These are phyloP conservation scores for Trichoplusia ni DNA, from an alignment of 1,140 invertebrate genomes.

Conservation along the genomic window DNA sequence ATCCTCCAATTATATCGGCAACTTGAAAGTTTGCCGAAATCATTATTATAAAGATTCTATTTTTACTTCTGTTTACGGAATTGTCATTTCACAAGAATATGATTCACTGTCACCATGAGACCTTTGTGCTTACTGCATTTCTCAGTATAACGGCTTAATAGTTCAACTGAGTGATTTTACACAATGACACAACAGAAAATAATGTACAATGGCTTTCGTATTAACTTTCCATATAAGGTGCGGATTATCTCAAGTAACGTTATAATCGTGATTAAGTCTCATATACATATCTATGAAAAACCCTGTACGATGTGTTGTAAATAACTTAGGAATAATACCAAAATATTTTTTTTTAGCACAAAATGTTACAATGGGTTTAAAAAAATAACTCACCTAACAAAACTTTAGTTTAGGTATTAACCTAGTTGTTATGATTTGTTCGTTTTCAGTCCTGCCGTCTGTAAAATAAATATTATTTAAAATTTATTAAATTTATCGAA, in stretches of 20 bases:
- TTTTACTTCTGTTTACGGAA: background rate
- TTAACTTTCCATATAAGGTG: conserved; percentile 17
- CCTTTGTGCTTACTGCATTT: background rate
- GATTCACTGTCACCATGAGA: conserved; percentile 1
- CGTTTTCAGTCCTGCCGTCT: no score
- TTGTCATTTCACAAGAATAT: conserved; percentile 3
- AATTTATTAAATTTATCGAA: no score
- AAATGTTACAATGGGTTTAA: no score
- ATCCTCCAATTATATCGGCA: no score
- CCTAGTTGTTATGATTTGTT: no score
- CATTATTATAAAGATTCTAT: background rate
- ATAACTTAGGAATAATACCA: no score
- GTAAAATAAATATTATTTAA: no score
- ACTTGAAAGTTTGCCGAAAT: no score
- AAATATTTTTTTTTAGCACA: no score
- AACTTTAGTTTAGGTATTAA: no score
- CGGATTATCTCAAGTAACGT: background rate
- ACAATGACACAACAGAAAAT: conserved; percentile 16
- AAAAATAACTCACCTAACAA: no score
- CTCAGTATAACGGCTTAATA: conserved; percentile 7
- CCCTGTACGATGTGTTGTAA: no score
- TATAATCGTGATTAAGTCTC: background rate
- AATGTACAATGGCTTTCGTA: background rate
- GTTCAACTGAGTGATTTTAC: conserved; percentile 8
- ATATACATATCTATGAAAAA: background rate